Evolutionary conservation across 2,888 invertebrate species (phyloP).

Genomic region (Cordylochernes scorpioides): DNA sequence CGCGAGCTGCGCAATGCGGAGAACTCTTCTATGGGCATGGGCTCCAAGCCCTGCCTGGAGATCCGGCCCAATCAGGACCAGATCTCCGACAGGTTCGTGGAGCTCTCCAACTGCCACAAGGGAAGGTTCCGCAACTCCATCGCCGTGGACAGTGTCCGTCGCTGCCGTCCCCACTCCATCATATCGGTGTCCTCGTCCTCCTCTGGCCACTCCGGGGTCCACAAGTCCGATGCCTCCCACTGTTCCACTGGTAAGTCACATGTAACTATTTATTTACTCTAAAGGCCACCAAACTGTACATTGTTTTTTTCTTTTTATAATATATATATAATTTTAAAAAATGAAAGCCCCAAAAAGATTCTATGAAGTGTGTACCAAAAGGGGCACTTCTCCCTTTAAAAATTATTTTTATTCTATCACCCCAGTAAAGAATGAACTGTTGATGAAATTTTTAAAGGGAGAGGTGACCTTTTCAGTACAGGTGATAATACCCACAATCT

Average conservation of each 20-base stretch:
- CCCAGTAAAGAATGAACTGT: too few species aligned
- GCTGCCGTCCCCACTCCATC: constrained; percentile 46
- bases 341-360: too few species aligned
- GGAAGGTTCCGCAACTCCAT: constrained; percentile 45
- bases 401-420: too few species aligned
- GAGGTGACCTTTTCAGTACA: too few species aligned
- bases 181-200: constrained; percentile 44
- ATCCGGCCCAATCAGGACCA: constrained; percentile 55
- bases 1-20: constrained; percentile 55
- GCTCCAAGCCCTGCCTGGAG: constrained; percentile 55
- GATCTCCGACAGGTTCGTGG: constrained; percentile 52
- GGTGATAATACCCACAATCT: too few species aligned
- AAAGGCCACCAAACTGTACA: too few species aligned
- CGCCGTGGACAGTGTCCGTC: constrained; percentile 34
- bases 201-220: constrained; percentile 25
- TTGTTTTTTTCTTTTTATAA: too few species aligned
- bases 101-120: constrained; percentile 24
- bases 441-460: too few species aligned
- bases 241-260: constrained; percentile 47
- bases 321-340: too few species aligned
- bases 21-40: constrained; percentile 65
- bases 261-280: too few species aligned
- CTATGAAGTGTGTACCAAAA: too few species aligned
- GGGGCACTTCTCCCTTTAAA: too few species aligned
- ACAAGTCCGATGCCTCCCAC: constrained; percentile 31